Evolutionary conservation across 2,888 invertebrate species (phyloP).

Genomic region (Homarus gammarus): DNA sequence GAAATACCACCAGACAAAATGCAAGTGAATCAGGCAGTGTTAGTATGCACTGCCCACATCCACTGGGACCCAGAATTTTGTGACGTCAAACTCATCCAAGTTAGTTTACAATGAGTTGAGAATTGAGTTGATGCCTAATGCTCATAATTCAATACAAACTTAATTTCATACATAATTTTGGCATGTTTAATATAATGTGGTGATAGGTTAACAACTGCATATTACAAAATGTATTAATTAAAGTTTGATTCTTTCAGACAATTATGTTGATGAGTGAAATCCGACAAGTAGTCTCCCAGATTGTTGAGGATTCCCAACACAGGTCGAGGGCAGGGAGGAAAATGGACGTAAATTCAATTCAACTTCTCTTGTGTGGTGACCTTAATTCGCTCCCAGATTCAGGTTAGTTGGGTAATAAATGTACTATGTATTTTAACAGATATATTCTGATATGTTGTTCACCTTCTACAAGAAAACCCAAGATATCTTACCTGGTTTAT

Average conservation of each 20-base stretch:
- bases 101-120: conserved; percentile 96
- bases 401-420: conserved; percentile 81
- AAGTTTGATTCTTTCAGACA: conserved; percentile 54
- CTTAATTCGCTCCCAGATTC: conserved; percentile 99
- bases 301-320: conserved; percentile 78
- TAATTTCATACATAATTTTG: too few species aligned
- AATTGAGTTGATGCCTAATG: too few species aligned
- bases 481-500: too few species aligned
- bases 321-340: conserved; percentile 47
- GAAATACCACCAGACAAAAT: conserved; percentile 63
- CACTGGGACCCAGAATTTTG: conserved; percentile 99
- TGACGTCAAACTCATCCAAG: conserved; percentile 99
- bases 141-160: too few species aligned
- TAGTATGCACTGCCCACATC: conserved; percentile 99
- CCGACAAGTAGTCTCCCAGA: conserved; percentile 91
- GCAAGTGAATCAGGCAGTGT: conserved; percentile 80
- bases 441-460: too few species aligned
- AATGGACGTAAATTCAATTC: conserved; percentile 84
- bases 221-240: too few species aligned
- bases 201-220: too few species aligned
- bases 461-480: too few species aligned
- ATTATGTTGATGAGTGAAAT: conserved; percentile 80
- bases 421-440: too few species aligned
- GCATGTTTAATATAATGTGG: too few species aligned
- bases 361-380: conserved; percentile 96